Evolutionary conservation across 2,113 vertebrate genomes (phyloP).

Genomic region (Eretmodus cyanostictus): DNA sequence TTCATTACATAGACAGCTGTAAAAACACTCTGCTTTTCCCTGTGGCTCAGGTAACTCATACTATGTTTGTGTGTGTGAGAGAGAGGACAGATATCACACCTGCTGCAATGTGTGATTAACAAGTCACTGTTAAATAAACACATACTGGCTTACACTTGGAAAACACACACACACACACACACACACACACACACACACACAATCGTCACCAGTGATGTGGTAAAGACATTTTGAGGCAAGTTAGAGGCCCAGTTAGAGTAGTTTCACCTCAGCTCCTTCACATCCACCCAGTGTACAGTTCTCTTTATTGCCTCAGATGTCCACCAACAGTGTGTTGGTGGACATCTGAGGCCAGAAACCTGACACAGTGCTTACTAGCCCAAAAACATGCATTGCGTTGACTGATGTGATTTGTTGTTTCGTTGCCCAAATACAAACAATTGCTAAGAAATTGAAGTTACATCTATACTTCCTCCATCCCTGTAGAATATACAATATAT

Average conservation of each 20-base stretch:
- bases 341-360: not conserved
- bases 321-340: no score
- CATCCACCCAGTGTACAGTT: not conserved
- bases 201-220: not conserved
- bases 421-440: not conserved
- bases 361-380: not conserved
- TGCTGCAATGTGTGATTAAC: slow-evolving; percentile 26
- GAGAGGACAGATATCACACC: slow-evolving; percentile 14
- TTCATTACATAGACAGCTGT: slow-evolving; percentile 50
- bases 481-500: not conserved
- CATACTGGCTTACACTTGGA: not conserved
- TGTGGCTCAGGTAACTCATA: slow-evolving; percentile 24
- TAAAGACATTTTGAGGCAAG: not conserved
- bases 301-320: not conserved
- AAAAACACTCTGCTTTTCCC: slow-evolving; percentile 37
- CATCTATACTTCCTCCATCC: not conserved
- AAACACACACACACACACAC: not conserved
- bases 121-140: slow-evolving; percentile 2
- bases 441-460: not conserved
- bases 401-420: not conserved
- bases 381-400: not conserved
- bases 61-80: not conserved
- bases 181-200: not conserved
- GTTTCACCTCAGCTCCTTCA: not conserved
- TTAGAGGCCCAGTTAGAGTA: not conserved